These are phyloP conservation scores for Psix sp. DNA, from an alignment of 1,140 invertebrate species.

Conservation along the genomic window DNA sequence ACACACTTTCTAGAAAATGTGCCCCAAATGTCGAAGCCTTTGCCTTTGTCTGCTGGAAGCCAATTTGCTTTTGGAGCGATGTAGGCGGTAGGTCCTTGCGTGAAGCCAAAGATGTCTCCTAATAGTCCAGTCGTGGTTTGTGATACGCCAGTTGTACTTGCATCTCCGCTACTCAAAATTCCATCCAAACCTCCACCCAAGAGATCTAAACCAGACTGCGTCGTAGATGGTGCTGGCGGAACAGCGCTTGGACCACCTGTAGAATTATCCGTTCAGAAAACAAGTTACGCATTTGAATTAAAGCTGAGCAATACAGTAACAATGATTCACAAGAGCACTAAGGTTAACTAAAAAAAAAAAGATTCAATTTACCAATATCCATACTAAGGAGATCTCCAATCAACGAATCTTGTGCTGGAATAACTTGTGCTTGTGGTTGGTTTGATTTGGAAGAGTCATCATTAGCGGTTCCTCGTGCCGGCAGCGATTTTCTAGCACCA, in stretches of 20 bases:
- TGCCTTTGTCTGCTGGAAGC: slow-evolving; percentile 96
- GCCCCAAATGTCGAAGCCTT: slow-evolving; percentile 98
- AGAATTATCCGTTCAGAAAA: background rate
- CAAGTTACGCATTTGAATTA: background rate
- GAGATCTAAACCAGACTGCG: slow-evolving; percentile 85
- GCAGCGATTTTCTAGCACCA: slow-evolving; percentile 82
- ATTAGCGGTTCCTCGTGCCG: slow-evolving; percentile 77
- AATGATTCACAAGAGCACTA: no score
- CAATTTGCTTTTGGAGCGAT: slow-evolving; percentile 91
- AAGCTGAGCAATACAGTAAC: background rate
- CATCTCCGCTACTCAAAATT: slow-evolving; percentile 67
- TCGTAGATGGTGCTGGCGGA: slow-evolving; percentile 75
- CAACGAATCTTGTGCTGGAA: slow-evolving; percentile 92
- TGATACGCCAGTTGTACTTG: slow-evolving; percentile 74
- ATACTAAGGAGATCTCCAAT: slow-evolving; percentile 98
- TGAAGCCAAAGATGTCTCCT: slow-evolving; percentile 94
- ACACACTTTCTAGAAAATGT: slow-evolving; percentile 89
- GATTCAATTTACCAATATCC: slow-evolving; percentile 87
- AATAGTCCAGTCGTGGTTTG: slow-evolving; percentile 84
- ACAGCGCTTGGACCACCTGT: slow-evolving; percentile 76
- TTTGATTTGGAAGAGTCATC: slow-evolving; percentile 72
- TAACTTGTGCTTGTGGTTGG: slow-evolving; percentile 71
- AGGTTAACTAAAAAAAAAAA: no score
- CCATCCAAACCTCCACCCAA: slow-evolving; percentile 80
- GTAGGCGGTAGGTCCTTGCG: slow-evolving; percentile 82